These are phyloP conservation scores for Achroia grisella DNA, from an alignment of 1,140 invertebrate genomes.

Conservation along the genomic window DNA sequence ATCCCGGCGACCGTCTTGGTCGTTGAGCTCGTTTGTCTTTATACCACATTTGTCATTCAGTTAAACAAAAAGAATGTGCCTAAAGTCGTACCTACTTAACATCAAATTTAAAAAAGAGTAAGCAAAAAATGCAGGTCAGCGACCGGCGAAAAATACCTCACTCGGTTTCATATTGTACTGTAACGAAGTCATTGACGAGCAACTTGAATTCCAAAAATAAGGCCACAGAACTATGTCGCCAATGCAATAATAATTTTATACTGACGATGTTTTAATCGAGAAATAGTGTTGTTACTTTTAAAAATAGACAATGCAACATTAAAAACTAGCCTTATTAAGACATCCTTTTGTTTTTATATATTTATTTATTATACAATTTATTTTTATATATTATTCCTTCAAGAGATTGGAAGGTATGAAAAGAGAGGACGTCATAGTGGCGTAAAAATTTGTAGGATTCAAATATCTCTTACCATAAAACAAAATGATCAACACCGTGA, in stretches of 20 bases:
- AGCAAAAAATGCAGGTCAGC: conserved; percentile 45
- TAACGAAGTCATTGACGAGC: conserved; percentile 15
- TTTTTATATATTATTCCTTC: too few relatives aligned
- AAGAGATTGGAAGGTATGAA: too few relatives aligned
- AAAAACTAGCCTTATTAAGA: too few relatives aligned
- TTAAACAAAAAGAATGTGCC: conserved; percentile 26
- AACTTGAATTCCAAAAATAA: conserved; percentile 10
- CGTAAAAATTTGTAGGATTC: too few relatives aligned
- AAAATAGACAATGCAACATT: too few relatives aligned
- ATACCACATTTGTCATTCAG: conserved; percentile 27
- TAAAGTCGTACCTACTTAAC: conserved; percentile 13
- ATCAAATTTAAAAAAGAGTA: conserved; percentile 35
- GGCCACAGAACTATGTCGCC: conserved; percentile 9
- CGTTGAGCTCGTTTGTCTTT: conserved; percentile 28
- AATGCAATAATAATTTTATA: background rate
- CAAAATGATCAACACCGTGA: too few relatives aligned
- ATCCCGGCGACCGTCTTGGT: conserved; percentile 20
- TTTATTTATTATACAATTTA: too few relatives aligned
- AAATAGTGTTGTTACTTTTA: too few relatives aligned
- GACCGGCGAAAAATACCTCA: conserved; percentile 33
- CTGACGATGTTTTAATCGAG: too few relatives aligned
- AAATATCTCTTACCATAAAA: too few relatives aligned
- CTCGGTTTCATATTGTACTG: conserved; percentile 29
- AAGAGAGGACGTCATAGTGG: too few relatives aligned
- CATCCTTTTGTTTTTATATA: too few relatives aligned